Conservation (phyloP, 1,140 invertebrate genomes). For the Aphaenogaster floridana region DNA sequence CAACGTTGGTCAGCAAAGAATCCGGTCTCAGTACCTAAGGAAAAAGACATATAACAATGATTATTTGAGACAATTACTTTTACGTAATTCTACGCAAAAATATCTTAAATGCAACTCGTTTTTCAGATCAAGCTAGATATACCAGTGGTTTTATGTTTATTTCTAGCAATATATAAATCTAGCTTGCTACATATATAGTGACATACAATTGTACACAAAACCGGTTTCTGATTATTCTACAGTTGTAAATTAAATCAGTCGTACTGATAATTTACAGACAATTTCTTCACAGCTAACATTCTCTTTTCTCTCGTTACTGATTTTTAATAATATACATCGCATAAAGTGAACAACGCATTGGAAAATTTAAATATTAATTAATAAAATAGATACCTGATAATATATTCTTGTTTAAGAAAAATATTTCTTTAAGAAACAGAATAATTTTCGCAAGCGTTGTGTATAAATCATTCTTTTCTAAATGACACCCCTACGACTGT, state of each 20-base stretch:
- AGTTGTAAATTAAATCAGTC: slow-evolving; percentile 25
- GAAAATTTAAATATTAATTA: background rate
- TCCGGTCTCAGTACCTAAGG: slow-evolving; percentile 90
- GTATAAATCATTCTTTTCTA: background rate
- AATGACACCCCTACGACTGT: background rate
- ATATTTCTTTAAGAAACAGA: background rate
- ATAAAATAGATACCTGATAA: background rate
- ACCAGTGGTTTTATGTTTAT: background rate
- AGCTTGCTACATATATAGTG: background rate
- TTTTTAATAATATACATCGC: background rate
- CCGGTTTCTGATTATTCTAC: slow-evolving; percentile 27
- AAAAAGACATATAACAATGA: slow-evolving; percentile 45
- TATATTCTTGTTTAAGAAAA: background rate
- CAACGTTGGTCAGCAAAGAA: slow-evolving; percentile 92
- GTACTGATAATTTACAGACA: background rate
- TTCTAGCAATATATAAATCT: background rate
- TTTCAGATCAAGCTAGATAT: background rate
- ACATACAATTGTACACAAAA: slow-evolving; percentile 5
- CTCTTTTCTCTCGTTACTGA: background rate
- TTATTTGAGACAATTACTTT: slow-evolving; percentile 17
- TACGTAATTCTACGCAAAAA: background rate
- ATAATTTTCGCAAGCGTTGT: background rate
- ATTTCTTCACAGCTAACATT: background rate
- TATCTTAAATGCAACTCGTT: background rate
- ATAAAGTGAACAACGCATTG: background rate